Evolutionary conservation across 2,888 invertebrate genomes (phyloP), one percentile per base, ranked within the genome.

Genomic region (Theretra japonica): DNA sequence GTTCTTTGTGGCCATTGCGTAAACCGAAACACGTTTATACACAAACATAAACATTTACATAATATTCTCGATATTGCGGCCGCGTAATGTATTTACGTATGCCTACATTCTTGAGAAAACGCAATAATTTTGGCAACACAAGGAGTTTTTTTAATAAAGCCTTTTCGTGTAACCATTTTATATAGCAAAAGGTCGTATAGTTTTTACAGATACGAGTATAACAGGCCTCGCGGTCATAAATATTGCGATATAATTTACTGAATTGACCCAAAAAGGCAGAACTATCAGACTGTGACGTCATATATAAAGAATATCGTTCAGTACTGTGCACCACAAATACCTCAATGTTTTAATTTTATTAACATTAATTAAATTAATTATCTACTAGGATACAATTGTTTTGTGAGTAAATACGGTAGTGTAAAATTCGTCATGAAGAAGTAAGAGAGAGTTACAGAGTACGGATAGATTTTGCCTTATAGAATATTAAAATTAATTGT

Each of bases 1-100:
- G 75, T 74, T 75, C 72, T 76, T 77, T 78, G 74, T 71, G 70
- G 69, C 57, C 15, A 41, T 72, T 58, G 65, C 75, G 70, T 72
- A 75, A 76, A 72, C 70, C 71, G 68, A 71, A 73, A 75, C 70
- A 68, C 70, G 69, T 73, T 74, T 74, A 73, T 73, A 19, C 5
- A 70, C 30, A 70, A 5, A 33, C n/a, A 62, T n/a, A 60, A 53
- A 41, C 62, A 62, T 62, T 62, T 33, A 62, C 62, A 62, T 62
- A 62, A 62, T 62, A 62, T 41, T 62, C 21, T 62, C 41, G 33
- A 62, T 62, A 62, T 60, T 30, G 30, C 30, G 62, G 62, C 33
- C 41, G 62, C 41, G 33, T 21, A 21, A 62, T 41, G 62, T 68
- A 25, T 68, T 33, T 50, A 50, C 23, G 19, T 48, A 25, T 50